These are phyloP conservation scores for Dissostichus mawsoni DNA, from an alignment of 2,113 vertebrate species.

Conservation along the genomic window DNA sequence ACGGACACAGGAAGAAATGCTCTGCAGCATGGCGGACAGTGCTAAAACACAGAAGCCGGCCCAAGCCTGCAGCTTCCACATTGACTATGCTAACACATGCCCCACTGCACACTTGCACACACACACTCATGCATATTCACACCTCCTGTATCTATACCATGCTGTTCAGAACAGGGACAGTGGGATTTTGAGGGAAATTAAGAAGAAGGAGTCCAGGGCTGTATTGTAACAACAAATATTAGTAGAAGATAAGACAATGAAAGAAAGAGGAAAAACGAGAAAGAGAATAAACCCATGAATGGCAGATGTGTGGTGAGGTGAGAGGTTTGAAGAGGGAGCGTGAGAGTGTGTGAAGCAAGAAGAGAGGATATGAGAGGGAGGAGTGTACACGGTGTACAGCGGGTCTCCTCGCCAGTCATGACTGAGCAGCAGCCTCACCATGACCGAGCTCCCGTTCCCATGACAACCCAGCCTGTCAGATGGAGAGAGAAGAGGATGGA, in stretches of 20 bases:
- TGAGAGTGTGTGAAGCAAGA: constrained; percentile 18
- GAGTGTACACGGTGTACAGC: constrained; percentile 70
- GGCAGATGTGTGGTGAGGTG: constrained; percentile 10
- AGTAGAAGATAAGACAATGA: background rate
- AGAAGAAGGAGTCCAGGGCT: background rate
- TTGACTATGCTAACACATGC: constrained; percentile 34
- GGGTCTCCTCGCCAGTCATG: constrained; percentile 78
- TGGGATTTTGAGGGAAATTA: too few relatives aligned
- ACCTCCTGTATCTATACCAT: background rate
- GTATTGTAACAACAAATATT: background rate
- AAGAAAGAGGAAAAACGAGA: background rate
- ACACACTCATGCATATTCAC: background rate
- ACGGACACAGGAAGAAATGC: constrained; percentile 20
- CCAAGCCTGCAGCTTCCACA: constrained; percentile 47
- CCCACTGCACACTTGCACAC: constrained; percentile 11
- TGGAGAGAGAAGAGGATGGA: constrained; percentile 47
- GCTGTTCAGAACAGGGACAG: background rate
- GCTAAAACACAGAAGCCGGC: constrained; percentile 45
- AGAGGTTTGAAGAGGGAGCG: constrained; percentile 32
- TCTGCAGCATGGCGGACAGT: constrained; percentile 70
- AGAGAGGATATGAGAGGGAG: constrained; percentile 52
- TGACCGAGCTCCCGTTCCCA: constrained; percentile 78
- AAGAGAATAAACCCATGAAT: background rate
- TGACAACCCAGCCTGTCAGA: constrained; percentile 79
- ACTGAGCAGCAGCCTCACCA: constrained; percentile 79